Conservation (phyloP, 2,888 invertebrate species). For the Lottia scabra region DNA sequence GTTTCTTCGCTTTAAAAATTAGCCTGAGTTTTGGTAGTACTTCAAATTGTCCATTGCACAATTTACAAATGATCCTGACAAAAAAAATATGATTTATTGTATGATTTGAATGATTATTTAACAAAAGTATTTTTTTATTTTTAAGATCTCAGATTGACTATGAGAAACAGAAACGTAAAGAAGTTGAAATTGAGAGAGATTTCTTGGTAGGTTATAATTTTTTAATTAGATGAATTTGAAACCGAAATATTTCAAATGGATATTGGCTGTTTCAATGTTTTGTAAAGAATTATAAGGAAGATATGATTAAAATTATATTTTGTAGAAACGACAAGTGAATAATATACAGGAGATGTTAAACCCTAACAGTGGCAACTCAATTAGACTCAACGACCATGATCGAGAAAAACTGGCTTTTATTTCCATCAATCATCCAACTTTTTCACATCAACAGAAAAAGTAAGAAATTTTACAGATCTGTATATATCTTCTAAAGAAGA, state of each 20-base stretch:
- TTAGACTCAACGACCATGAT: conserved; percentile 81
- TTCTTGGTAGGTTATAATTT: conserved; percentile 74
- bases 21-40: no score
- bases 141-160: conserved; percentile 80
- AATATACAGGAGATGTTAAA: conserved; percentile 81
- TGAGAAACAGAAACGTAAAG: conserved; percentile 80
- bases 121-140: conserved; percentile 1
- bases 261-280: no score
- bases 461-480: background rate
- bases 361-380: conserved; percentile 73
- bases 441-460: conserved; percentile 17
- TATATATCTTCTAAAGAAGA: no score
- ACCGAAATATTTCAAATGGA: no score
- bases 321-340: conserved; percentile 80
- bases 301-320: conserved; percentile 8
- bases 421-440: conserved; percentile 19
- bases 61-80: no score
- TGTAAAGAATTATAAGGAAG: no score
- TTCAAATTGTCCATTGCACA: no score
- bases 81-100: no score
- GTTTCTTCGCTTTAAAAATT: no score
- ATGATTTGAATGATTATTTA: no score
- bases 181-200: conserved; percentile 80
- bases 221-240: background rate
- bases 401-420: conserved; percentile 83